Evolutionary conservation across 1,140 invertebrate genomes (phyloP).

Genomic region (Olivierus martensii): DNA sequence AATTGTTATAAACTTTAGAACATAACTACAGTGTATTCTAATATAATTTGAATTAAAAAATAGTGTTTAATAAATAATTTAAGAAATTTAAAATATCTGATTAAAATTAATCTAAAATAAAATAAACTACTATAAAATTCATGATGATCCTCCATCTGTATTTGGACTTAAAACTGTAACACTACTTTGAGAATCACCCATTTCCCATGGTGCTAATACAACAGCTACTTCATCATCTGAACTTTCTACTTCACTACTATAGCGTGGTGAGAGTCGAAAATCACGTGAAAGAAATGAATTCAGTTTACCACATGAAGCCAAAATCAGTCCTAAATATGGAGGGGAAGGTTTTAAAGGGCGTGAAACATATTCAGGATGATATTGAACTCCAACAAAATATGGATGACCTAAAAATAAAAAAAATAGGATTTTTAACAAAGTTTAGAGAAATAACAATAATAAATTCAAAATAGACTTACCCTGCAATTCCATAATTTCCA

Average conservation of each 20-base stretch:
- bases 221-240: background rate
- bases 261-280: background rate
- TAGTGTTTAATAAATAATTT: no score
- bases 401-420: constrained; percentile 46
- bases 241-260: background rate
- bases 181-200: no score
- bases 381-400: constrained; percentile 92
- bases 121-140: no score
- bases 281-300: background rate
- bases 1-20: no score
- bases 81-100: no score
- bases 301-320: constrained; percentile 9
- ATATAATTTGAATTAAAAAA: no score
- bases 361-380: constrained; percentile 94
- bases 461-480: constrained; percentile 20
- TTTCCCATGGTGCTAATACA: no score
- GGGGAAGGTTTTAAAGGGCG: constrained; percentile 85
- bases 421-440: background rate
- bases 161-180: no score
- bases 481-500: constrained; percentile 64
- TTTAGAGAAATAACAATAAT: no score
- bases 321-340: constrained; percentile 83
- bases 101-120: no score
- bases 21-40: no score
- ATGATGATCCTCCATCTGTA: no score